phyloP scores from a whole-genome alignment of 2,113 vertebrate species.

The Myrmecobius fasciatus region DNA sequence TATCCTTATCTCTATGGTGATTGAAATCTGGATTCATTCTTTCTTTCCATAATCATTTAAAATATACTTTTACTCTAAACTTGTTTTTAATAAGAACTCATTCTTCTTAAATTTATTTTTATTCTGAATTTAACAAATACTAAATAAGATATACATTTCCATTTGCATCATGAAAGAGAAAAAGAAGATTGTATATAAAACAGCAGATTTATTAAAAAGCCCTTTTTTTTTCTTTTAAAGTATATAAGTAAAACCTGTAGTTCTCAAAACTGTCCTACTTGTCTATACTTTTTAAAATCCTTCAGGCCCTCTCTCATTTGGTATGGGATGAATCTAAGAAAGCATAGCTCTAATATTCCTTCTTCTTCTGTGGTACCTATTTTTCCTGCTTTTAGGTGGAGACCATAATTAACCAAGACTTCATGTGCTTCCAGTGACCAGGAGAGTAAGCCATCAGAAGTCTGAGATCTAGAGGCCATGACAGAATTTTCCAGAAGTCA shows the following conservation, averaged over 20 bases:
- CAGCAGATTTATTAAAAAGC: neutral
- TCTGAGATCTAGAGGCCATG: neutral
- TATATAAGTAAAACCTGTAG: neutral
- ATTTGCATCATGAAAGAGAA: neutral
- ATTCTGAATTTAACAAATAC: neutral
- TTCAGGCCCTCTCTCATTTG: neutral
- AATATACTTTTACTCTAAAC: neutral
- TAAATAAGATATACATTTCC: neutral
- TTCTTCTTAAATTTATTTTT: neutral
- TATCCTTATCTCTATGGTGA: neutral
- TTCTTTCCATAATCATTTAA: neutral
- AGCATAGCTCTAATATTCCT: neutral
- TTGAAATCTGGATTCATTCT: neutral
- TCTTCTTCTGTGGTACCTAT: neutral
- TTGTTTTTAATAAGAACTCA: neutral
- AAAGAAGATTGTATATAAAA: neutral
- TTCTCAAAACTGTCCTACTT: neutral
- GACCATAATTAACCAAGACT: neutral
- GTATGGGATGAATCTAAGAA: neutral
- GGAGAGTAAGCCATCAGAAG: neutral
- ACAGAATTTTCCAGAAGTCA: neutral
- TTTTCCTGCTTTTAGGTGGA: neutral
- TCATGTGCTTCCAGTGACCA: neutral
- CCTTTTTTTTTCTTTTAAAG: neutral
- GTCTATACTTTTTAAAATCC: neutral